phyloP scores from a whole-genome alignment of 1,140 invertebrate species.

The Zaprionus capensis region DNA sequence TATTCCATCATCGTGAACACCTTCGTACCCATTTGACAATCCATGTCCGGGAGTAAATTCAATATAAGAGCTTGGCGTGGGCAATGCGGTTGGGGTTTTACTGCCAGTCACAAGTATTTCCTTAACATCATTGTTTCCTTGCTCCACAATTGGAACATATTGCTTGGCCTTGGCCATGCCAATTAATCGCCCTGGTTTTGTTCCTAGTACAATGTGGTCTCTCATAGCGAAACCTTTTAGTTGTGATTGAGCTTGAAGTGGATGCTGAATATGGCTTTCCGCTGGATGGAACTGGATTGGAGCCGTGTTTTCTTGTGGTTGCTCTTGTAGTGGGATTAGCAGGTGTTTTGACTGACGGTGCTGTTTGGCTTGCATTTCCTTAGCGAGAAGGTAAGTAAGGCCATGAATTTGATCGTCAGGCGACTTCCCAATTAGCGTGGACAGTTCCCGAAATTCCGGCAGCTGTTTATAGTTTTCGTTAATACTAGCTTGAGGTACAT shows the following conservation, averaged over 20 bases:
- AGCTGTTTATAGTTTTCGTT: slow-evolving; percentile 75
- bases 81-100: slow-evolving; percentile 42
- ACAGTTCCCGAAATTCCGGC: slow-evolving; percentile 73
- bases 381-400: slow-evolving; percentile 76
- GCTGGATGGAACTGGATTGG: slow-evolving; percentile 74
- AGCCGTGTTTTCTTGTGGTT: slow-evolving; percentile 71
- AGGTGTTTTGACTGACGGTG: slow-evolving; percentile 70
- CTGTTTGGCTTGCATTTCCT: slow-evolving; percentile 80
- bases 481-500: slow-evolving; percentile 56
- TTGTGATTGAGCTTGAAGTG: slow-evolving; percentile 1
- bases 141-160: slow-evolving; percentile 78
- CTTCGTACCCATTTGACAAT: slow-evolving; percentile 72
- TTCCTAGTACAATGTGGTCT: slow-evolving; percentile 47
- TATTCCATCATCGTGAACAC: slow-evolving; percentile 45
- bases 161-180: slow-evolving; percentile 75
- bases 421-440: slow-evolving; percentile 77
- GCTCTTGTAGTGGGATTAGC: slow-evolving; percentile 20
- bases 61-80: slow-evolving; percentile 68
- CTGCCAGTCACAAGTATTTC: slow-evolving; percentile 25
- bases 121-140: slow-evolving; percentile 64
- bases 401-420: slow-evolving; percentile 83
- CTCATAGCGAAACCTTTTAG: slow-evolving; percentile 22
- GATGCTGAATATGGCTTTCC: not conserved
- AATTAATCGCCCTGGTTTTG: slow-evolving; percentile 66
- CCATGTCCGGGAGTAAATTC: slow-evolving; percentile 69